A percentile compares a stretch with the other conserved stretches of the same genome.
Conservation (phyloP, 1,140 invertebrate species). For the Ostrea denselamellosa region DNA sequence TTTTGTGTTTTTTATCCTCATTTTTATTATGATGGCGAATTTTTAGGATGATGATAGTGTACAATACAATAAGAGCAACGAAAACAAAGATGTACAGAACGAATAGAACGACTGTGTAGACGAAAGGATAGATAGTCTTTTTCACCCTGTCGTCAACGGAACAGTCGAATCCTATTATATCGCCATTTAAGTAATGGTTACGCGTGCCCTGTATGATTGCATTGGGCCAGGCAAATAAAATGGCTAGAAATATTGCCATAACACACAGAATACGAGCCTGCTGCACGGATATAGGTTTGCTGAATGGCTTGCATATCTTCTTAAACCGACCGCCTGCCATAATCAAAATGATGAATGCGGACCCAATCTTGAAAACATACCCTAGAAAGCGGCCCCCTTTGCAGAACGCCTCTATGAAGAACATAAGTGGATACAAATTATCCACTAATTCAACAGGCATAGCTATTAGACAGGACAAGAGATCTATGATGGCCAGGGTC, state of each 20-base stretch:
- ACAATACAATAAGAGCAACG: conserved; percentile 1
- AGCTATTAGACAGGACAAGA: conserved; percentile 43
- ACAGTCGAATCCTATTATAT: conserved; percentile 46
- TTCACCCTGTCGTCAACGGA: conserved; percentile 25
- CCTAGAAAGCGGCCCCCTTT: conserved; percentile 34
- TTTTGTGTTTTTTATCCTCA: not conserved
- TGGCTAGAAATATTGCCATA: conserved; percentile 29
- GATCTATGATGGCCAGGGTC: conserved; percentile 41
- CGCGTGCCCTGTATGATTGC: conserved; percentile 18
- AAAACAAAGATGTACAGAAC: not conserved
- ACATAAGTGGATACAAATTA: conserved; percentile 42
- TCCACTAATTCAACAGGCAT: conserved; percentile 50
- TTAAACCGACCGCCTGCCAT: conserved; percentile 44
- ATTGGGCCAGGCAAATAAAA: conserved; percentile 45
- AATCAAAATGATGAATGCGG: conserved; percentile 42
- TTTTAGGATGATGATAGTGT: conserved; percentile 2
- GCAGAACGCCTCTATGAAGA: conserved; percentile 32
- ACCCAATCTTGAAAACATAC: conserved; percentile 38
- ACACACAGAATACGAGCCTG: not conserved
- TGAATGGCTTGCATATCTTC: conserved; percentile 44
- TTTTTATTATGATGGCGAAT: not conserved
- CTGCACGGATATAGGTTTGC: not conserved
- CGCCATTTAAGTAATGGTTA: conserved; percentile 1
- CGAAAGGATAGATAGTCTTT: conserved; percentile 41
- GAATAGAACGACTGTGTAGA: conserved; percentile 22